Percentiles rank a stretch among this genome's conserved stretches.
phyloP scores from a whole-genome alignment of 2,797 vertebrate species.

The Galago senegalensis region DNA sequence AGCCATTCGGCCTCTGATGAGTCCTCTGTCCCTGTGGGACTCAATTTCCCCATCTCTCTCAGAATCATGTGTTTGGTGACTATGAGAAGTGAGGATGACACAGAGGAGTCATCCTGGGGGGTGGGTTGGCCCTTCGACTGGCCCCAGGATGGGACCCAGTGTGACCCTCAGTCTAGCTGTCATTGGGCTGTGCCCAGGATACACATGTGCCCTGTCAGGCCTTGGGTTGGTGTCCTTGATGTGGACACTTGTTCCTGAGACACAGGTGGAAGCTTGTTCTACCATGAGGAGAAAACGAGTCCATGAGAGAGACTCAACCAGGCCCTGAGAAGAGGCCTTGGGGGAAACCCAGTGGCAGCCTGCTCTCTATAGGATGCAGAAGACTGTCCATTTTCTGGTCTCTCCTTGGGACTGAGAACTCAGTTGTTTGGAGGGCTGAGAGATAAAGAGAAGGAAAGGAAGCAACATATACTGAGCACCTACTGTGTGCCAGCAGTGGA shows the following conservation, averaged over 20 bases:
- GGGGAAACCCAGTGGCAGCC: background rate
- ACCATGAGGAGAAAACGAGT: background rate
- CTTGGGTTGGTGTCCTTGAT: background rate
- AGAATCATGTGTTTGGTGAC: background rate
- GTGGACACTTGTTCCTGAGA: background rate
- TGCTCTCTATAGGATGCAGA: background rate
- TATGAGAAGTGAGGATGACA: background rate
- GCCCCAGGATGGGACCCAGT: background rate
- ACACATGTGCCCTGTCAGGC: background rate
- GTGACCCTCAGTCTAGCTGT: background rate
- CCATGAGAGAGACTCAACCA: background rate
- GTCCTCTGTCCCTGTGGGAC: background rate
- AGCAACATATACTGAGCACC: background rate
- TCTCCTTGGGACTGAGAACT: background rate
- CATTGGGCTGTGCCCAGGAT: background rate
- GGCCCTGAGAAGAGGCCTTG: background rate
- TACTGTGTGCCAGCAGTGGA: background rate
- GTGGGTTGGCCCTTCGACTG: background rate
- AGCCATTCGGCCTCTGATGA: background rate
- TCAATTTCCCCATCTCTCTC: background rate
- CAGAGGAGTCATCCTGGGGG: background rate
- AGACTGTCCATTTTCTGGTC: background rate
- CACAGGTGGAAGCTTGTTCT: background rate
- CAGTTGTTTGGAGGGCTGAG: background rate
- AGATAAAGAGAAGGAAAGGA: conserved; percentile 6